These are phyloP conservation scores for Halichondria panicea DNA, from an alignment of 37 sponge, comb jelly and placozoan genomes.

Conservation along the genomic window DNA sequence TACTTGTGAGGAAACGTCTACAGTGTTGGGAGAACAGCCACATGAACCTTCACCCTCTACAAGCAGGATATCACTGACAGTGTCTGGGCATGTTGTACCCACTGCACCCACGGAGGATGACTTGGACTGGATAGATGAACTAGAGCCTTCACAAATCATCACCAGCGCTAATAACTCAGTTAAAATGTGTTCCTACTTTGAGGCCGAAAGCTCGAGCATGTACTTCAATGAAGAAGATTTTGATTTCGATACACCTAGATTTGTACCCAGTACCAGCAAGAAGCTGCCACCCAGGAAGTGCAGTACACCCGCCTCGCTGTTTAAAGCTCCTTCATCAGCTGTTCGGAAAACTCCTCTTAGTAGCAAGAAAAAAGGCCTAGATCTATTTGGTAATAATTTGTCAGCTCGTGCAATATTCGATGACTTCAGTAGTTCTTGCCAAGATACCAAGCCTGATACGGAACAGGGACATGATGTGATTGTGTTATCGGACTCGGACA, in stretches of 20 bases:
- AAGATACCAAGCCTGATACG: too few species aligned
- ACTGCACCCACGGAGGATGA: slow-evolving; percentile 46
- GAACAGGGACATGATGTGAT: too few species aligned
- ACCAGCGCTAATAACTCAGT: neutral
- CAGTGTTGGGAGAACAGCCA: too few species aligned
- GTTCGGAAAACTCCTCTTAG: slow-evolving; percentile 25
- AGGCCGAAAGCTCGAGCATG: too few species aligned
- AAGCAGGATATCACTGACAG: neutral
- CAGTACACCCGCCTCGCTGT: too few species aligned
- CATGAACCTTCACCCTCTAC: neutral
- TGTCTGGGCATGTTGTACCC: slow-evolving; percentile 48
- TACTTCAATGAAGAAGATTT: too few species aligned
- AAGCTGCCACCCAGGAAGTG: neutral
- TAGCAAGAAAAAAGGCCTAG: neutral
- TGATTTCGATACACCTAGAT: slow-evolving; percentile 8
- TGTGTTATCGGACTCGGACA: too few species aligned
- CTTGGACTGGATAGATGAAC: slow-evolving; percentile 67
- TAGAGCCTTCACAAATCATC: slow-evolving; percentile 43
- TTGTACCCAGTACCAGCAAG: slow-evolving; percentile 4
- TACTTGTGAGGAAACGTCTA: too few species aligned
- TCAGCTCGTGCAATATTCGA: neutral
- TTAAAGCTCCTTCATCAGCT: slow-evolving; percentile 22
- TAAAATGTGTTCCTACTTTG: too few species aligned
- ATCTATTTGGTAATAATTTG: neutral
- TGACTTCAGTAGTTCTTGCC: neutral